Evolutionary conservation across 2,888 invertebrate genomes (phyloP).

Genomic region (Mallateleia sp.): DNA sequence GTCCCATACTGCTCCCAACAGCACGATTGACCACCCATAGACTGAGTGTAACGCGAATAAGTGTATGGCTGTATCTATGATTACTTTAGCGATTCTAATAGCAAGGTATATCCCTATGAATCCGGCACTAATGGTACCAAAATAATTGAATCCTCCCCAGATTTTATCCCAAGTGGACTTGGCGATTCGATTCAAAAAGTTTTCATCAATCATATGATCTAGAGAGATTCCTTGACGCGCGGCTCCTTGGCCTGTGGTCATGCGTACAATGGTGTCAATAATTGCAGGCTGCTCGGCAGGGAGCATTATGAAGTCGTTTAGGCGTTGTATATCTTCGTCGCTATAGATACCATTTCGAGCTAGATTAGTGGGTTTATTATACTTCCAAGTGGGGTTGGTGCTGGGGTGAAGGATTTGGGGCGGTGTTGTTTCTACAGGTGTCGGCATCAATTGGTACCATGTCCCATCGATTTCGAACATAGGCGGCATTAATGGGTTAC

Average conservation of each 20-base stretch:
- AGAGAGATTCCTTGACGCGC: background rate
- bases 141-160: background rate
- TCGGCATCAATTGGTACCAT: too few relatives aligned
- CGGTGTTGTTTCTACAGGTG: too few relatives aligned
- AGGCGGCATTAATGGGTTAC: too few relatives aligned
- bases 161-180: slow-evolving; percentile 1
- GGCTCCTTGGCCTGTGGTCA: background rate
- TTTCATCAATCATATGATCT: background rate
- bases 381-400: background rate
- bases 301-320: background rate
- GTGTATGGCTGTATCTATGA: slow-evolving; percentile 11
- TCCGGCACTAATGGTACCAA: background rate
- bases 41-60: slow-evolving; percentile 1
- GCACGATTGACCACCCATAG: background rate
- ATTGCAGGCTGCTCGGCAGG: background rate
- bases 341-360: background rate
- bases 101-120: background rate
- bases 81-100: background rate
- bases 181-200: background rate
- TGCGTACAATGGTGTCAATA: background rate
- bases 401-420: background rate
- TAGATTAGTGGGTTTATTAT: background rate
- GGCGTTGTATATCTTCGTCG: background rate
- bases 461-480: too few relatives aligned
- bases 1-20: background rate